These are phyloP conservation scores for Numenius phaeopus DNA, from an alignment of 2,797 vertebrate genomes.

Conservation along the genomic window DNA sequence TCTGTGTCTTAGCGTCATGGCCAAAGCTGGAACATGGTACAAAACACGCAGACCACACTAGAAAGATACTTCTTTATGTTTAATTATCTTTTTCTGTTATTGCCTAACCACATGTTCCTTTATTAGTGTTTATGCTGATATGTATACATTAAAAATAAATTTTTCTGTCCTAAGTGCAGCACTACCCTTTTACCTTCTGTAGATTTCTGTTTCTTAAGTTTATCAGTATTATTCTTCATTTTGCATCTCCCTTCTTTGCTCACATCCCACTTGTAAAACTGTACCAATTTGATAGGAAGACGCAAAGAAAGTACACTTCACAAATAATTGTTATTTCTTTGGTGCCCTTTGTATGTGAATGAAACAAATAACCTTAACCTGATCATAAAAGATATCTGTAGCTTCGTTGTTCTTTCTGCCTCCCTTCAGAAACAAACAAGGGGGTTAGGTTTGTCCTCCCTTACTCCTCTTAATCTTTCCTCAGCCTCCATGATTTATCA, in stretches of 20 bases:
- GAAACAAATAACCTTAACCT: background rate
- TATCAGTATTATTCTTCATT: background rate
- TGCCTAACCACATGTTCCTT: background rate
- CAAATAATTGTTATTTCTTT: background rate
- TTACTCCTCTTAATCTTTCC: background rate
- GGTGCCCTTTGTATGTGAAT: background rate
- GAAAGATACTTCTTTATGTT: background rate
- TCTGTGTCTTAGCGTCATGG: background rate
- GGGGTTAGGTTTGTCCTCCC: background rate
- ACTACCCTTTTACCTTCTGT: background rate
- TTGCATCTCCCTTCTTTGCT: background rate
- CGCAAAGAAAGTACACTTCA: background rate
- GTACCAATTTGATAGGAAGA: background rate
- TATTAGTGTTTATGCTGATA: background rate
- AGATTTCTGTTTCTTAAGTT: background rate
- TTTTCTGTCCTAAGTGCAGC: background rate
- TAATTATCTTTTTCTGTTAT: background rate
- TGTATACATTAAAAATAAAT: accelerated
- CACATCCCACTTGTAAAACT: background rate
- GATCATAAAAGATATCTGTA: background rate
- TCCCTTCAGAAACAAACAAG: background rate
- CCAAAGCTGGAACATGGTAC: background rate
- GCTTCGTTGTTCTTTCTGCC: background rate
- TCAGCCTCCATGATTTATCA: background rate
- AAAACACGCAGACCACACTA: background rate